phyloP scores from a whole-genome alignment of 2,888 invertebrate genomes.

The Xanthia icteritia region DNA sequence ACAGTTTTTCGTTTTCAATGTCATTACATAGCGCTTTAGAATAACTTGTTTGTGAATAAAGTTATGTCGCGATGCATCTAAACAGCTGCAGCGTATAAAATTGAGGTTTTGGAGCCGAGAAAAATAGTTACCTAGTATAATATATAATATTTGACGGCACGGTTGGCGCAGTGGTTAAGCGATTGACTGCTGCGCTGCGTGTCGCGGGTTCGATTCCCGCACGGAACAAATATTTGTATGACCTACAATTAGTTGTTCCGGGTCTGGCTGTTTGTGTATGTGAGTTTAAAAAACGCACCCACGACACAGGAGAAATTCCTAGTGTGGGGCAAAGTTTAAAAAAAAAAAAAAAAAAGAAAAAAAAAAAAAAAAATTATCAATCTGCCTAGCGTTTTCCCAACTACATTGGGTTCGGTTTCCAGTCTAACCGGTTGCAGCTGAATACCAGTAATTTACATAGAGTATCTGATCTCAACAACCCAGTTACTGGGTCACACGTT shows the following conservation, averaged over 20 bases:
- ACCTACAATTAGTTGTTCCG: too few species aligned
- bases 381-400: neutral
- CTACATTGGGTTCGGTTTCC: neutral
- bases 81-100: neutral
- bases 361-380: too few species aligned
- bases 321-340: too few species aligned
- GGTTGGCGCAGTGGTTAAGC: too few species aligned
- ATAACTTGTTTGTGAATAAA: slow-evolving; percentile 17
- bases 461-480: neutral
- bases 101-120: neutral
- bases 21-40: slow-evolving; percentile 25
- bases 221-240: too few species aligned
- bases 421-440: neutral
- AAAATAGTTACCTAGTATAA: neutral
- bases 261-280: too few species aligned
- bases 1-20: slow-evolving; percentile 43
- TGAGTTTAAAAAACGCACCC: too few species aligned
- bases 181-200: too few species aligned
- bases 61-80: neutral
- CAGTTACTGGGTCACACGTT: neutral
- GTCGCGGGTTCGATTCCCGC: too few species aligned
- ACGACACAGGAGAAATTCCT: too few species aligned
- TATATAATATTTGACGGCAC: too few species aligned
- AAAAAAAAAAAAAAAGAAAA: too few species aligned
- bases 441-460: neutral